Conservation (phyloP, 2,797 vertebrate species). For the Pantherophis vulpinus region DNA sequence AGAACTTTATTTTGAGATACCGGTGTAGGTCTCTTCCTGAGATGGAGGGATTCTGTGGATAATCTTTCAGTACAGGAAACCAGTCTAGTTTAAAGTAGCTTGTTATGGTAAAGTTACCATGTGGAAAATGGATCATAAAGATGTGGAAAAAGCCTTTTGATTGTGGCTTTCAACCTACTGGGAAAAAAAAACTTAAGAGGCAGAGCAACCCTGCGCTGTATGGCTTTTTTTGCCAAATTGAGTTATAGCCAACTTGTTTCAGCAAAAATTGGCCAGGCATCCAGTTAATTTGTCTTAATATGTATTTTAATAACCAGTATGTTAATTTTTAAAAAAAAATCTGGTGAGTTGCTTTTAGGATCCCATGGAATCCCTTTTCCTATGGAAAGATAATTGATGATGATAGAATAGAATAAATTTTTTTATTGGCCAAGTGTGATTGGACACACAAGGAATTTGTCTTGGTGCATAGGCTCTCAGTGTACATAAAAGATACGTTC, state of each 20-base stretch:
- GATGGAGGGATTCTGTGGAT: background rate
- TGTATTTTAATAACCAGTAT: background rate
- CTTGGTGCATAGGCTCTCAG: too few species aligned
- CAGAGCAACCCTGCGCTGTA: background rate
- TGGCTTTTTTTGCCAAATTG: background rate
- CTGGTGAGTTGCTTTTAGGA: background rate
- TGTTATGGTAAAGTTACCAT: too few species aligned
- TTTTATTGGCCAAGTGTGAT: too few species aligned
- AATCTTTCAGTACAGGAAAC: background rate
- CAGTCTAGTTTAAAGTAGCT: background rate
- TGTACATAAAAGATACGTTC: too few species aligned
- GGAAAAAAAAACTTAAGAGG: background rate
- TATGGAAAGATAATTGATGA: background rate
- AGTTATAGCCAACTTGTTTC: background rate
- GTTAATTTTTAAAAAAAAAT: background rate
- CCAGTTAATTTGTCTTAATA: background rate
- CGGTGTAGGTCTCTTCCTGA: background rate
- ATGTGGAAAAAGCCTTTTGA: background rate
- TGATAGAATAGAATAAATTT: too few species aligned
- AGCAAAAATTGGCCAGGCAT: background rate
- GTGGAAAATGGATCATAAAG: background rate
- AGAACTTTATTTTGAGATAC: background rate
- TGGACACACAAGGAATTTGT: too few species aligned
- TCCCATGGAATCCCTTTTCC: background rate
- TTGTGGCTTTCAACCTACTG: too few species aligned